Evolutionary conservation across 2,888 invertebrate genomes (phyloP).

Genomic region (Seladonia tumulorum): DNA sequence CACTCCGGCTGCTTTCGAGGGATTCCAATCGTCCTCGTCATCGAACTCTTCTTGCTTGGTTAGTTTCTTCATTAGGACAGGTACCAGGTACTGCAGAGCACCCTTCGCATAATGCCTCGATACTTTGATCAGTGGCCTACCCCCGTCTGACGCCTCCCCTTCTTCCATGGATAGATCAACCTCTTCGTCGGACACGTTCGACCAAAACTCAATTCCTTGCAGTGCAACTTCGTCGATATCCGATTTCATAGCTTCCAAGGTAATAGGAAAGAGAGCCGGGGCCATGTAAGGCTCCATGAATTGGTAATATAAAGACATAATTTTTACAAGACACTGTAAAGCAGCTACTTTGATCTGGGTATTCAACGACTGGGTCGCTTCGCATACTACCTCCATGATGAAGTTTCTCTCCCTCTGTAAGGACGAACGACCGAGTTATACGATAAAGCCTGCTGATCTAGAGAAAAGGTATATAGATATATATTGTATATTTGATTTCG

Average conservation of each 20-base stretch:
- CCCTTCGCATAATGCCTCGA: conserved; percentile 99
- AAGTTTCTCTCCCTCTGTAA: conserved; percentile 95
- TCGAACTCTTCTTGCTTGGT: conserved; percentile 99
- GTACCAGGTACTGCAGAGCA: conserved; percentile 97
- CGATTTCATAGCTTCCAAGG: conserved; percentile 99
- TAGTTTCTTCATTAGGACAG: conserved; percentile 96
- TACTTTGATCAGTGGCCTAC: conserved; percentile 96
- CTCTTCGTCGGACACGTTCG: conserved; percentile 99
- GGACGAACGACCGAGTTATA: conserved; percentile 10
- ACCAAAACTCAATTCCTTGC: conserved; percentile 99
- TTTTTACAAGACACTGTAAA: conserved; percentile 98
- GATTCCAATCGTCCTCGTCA: conserved; percentile 99
- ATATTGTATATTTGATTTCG: not conserved
- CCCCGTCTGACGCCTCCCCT: conserved; percentile 95
- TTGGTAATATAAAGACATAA: conserved; percentile 98
- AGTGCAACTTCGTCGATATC: conserved; percentile 97
- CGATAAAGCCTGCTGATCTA: not conserved
- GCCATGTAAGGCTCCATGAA: conserved; percentile 99
- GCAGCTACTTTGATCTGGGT: conserved; percentile 98
- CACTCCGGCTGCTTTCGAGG: conserved; percentile 99
- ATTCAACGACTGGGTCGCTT: conserved; percentile 97
- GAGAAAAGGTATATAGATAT: not conserved
- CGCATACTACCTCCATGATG: conserved; percentile 99
- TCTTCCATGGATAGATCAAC: conserved; percentile 97
- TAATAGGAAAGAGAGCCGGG: conserved; percentile 98